Evolutionary conservation across 2,888 invertebrate genomes (phyloP).

Genomic region (Drosophila suboccidentalis): DNA sequence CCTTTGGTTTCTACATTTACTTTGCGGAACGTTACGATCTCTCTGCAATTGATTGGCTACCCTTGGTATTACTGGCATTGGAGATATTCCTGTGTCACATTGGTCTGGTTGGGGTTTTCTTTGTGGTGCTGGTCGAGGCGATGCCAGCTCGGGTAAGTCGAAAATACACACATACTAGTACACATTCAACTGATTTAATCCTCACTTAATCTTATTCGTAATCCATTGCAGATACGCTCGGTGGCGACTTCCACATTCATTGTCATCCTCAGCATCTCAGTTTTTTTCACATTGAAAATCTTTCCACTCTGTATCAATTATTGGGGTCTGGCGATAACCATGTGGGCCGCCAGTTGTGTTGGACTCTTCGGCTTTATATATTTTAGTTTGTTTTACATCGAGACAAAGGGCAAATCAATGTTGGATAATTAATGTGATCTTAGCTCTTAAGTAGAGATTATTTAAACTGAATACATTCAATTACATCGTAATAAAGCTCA

Average conservation of each 20-base stretch:
- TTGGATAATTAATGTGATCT: slow-evolving; percentile 42
- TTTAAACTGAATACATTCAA: background rate
- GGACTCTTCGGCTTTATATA: slow-evolving; percentile 67
- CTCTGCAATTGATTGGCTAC: slow-evolving; percentile 65
- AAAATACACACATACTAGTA: no score
- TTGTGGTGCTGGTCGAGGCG: slow-evolving; percentile 78
- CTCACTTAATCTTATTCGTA: background rate
- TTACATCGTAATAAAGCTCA: background rate
- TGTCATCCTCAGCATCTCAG: slow-evolving; percentile 58
- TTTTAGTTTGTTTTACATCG: slow-evolving; percentile 66
- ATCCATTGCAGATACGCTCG: slow-evolving; percentile 74
- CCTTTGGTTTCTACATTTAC: slow-evolving; percentile 67
- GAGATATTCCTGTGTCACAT: slow-evolving; percentile 72
- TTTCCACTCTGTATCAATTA: slow-evolving; percentile 71
- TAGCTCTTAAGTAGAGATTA: background rate
- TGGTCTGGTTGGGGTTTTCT: slow-evolving; percentile 74
- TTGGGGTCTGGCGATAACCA: slow-evolving; percentile 65
- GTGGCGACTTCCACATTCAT: slow-evolving; percentile 61
- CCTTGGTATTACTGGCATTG: slow-evolving; percentile 67
- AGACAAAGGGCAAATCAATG: slow-evolving; percentile 80
- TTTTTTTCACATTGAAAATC: slow-evolving; percentile 68
- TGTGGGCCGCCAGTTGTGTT: slow-evolving; percentile 72
- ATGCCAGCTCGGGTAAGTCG: slow-evolving; percentile 76
- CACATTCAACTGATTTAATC: no score
- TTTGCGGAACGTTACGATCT: slow-evolving; percentile 40